Percentiles rank a stretch among this genome's conserved stretches.
Evolutionary conservation across 2,113 vertebrate species (phyloP).

Genomic region (Eleginops maclovinus): DNA sequence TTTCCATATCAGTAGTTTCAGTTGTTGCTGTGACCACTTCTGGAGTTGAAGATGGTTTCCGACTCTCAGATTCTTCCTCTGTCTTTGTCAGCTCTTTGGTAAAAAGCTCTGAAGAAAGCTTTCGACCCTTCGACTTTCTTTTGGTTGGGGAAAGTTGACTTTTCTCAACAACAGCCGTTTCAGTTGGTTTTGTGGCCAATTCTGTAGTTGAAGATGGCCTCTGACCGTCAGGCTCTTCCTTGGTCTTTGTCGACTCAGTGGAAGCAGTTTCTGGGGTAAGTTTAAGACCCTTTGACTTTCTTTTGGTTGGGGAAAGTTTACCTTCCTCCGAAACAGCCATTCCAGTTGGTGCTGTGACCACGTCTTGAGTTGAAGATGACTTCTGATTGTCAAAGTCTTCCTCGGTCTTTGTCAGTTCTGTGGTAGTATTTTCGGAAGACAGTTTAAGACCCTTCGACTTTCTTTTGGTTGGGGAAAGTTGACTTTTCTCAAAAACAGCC

Average conservation of each 20-base stretch:
- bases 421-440: not conserved
- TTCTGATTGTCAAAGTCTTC: not conserved
- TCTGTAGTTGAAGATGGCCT: not conserved
- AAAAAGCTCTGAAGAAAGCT: not conserved
- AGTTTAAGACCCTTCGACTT: not conserved
- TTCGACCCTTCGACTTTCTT: not conserved
- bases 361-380: not conserved
- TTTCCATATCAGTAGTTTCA: not conserved
- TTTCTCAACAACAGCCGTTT: not conserved
- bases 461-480: not conserved
- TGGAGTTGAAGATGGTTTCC: not conserved
- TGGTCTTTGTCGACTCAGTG: not conserved
- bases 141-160: conserved; percentile 19
- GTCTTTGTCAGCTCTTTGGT: not conserved
- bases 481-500: not conserved
- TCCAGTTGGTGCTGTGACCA: too few species aligned
- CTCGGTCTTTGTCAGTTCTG: not conserved
- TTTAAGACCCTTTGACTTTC: not conserved
- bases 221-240: not conserved
- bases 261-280: not conserved
- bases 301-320: not conserved
- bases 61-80: not conserved
- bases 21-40: not conserved
- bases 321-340: too few species aligned
- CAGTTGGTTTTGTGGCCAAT: not conserved